A percentile compares a stretch with the other conserved stretches of the same genome.
Conservation (phyloP, 2,888 invertebrate species). For the Heteromurus nitidus region DNA sequence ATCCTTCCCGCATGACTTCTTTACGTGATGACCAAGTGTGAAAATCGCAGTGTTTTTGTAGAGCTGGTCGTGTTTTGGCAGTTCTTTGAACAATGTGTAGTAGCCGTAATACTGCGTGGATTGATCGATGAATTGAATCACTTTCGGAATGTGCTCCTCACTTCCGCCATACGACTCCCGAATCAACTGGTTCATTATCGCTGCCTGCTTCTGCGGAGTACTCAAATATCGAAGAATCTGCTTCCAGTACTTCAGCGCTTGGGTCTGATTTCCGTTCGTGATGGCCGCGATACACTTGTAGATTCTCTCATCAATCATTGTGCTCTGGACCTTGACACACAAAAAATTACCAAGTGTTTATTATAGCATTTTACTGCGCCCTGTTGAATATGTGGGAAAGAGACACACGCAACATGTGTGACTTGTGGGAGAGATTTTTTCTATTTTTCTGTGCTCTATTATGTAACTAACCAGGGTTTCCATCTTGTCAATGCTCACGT, state of each 20-base stretch:
- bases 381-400: no score
- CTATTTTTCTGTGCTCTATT: no score
- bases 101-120: slow-evolving; percentile 65
- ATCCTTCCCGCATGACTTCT: slow-evolving; percentile 56
- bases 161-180: slow-evolving; percentile 64
- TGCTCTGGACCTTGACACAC: slow-evolving; percentile 64
- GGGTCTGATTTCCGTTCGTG: slow-evolving; percentile 62
- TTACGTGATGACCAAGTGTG: slow-evolving; percentile 57
- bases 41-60: slow-evolving; percentile 59
- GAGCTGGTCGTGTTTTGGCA: slow-evolving; percentile 62
- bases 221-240: slow-evolving; percentile 64
- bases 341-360: background rate
- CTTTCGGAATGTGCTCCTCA: slow-evolving; percentile 53
- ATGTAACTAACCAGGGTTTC: slow-evolving; percentile 46
- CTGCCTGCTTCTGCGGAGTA: slow-evolving; percentile 54
- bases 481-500: slow-evolving; percentile 59
- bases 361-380: no score
- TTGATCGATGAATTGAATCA: slow-evolving; percentile 64
- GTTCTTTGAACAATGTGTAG: slow-evolving; percentile 58
- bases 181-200: slow-evolving; percentile 60
- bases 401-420: no score
- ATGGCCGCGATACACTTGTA: slow-evolving; percentile 66
- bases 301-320: slow-evolving; percentile 65
- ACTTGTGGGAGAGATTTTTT: no score
- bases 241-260: slow-evolving; percentile 67